Conservation (phyloP, 2,888 invertebrate species). For the Capitulum mitella region DNA sequence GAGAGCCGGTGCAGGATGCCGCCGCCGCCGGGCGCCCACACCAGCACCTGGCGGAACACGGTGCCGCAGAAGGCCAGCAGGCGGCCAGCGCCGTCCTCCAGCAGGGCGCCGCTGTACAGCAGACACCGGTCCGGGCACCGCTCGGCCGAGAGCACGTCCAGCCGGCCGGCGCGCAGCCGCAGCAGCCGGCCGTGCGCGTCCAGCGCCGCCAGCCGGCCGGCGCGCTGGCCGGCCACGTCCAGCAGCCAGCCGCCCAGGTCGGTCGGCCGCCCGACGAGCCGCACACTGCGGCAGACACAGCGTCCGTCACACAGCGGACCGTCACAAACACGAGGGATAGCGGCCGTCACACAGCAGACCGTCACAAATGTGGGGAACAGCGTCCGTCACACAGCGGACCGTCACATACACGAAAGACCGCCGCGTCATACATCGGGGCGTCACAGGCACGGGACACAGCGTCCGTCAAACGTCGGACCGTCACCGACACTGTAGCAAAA, state of each 20-base stretch:
- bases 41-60: conserved; percentile 15
- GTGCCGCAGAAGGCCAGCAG: conserved; percentile 19
- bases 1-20: neutral
- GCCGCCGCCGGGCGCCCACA: neutral
- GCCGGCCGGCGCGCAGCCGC: neutral
- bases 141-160: neutral
- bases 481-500: too few species aligned
- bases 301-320: too few species aligned
- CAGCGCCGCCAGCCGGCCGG: neutral
- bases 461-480: too few species aligned
- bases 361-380: neutral
- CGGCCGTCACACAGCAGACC: neutral
- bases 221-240: neutral
- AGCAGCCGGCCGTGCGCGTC: conserved; percentile 8
- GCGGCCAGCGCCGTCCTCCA: neutral
- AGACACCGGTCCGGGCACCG: conserved; percentile 3
- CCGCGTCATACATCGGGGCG: too few species aligned
- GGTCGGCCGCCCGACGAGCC: neutral
- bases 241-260: neutral
- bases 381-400: too few species aligned
- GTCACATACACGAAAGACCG: neutral
- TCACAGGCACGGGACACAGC: neutral
- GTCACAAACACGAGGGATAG: neutral
- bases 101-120: conserved; percentile 6
- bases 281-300: neutral